These are phyloP conservation scores for Pocillopora damicornis DNA, from an alignment of 64 coral and sea anemone genomes.

Conservation along the genomic window DNA sequence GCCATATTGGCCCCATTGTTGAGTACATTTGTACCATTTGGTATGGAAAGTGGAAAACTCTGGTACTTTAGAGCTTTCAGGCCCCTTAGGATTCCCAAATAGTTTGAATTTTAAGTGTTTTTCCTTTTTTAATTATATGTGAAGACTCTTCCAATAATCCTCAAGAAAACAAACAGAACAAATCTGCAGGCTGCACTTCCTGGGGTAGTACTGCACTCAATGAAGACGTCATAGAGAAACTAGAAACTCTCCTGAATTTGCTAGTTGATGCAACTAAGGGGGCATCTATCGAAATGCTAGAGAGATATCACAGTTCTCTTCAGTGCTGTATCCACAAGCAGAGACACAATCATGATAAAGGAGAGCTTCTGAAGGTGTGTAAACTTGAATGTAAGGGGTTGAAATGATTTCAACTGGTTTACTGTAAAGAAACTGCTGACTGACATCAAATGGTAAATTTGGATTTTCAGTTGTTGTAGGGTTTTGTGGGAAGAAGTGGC, in stretches of 20 bases:
- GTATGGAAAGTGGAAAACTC: neutral
- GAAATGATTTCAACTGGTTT: too few relatives aligned
- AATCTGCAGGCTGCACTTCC: neutral
- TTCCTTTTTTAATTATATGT: neutral
- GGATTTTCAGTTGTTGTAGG: too few relatives aligned
- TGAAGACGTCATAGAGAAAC: constrained; percentile 25
- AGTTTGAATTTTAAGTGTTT: neutral
- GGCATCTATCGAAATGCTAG: constrained; percentile 56
- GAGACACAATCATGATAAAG: constrained; percentile 58
- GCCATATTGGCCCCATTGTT: too few relatives aligned
- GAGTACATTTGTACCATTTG: neutral
- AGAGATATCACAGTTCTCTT: constrained; percentile 66
- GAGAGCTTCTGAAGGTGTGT: constrained; percentile 65
- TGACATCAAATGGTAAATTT: too few relatives aligned
- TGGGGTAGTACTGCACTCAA: neutral
- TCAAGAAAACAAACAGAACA: neutral
- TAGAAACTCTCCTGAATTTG: constrained; percentile 52
- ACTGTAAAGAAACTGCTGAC: too few relatives aligned
- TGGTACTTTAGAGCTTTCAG: neutral
- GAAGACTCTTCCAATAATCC: neutral
- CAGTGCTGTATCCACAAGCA: constrained; percentile 76
- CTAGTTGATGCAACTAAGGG: constrained; percentile 61
- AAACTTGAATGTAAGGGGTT: neutral
- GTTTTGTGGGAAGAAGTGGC: too few relatives aligned
- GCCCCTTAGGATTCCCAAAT: neutral